Base-by-base conservation (phyloP, 2,888 invertebrate genomes). In the Cosmopolites sordidus region DNA sequence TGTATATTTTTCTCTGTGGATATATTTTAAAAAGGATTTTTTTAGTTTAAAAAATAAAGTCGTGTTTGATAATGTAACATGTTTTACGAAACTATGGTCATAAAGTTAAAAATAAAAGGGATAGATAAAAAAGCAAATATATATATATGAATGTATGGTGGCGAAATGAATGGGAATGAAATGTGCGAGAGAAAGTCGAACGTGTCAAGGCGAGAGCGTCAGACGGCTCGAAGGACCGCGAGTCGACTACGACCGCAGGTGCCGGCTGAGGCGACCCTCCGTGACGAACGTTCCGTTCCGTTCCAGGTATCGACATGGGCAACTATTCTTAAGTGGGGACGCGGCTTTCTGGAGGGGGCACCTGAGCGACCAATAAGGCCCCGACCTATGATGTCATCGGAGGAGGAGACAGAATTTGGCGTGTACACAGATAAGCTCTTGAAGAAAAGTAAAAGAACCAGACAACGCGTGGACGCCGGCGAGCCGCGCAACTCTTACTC, bases 391-490 rank as follows among this genome's bases (percentile, higher is more conserved):
- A 91, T 91, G 91, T 91, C 90, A 91, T 90, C 90, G 87, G 91
- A 90, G 87, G 91, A 91, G 89, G 90, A 91, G 87, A 87, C 88
- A 83, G 89, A 75, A 83, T 89, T 88, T 84, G 89, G 89, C 83
- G 89, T 90, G 88, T 90, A 87, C 83, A 87, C 88, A 86, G 89
- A 87, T 84, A 87, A 86, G 80, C 86, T 88, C 81, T 84, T 89
- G 83, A 90, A 89, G 87, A 89, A 89, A 84, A 85, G 87, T 79
- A 92, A 91, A 81, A 87, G 92, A 79, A 89, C 89, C 81, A 86
- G 92, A 84, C 92, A 92, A 84, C 88, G 92, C 80, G 92, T 92
- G 81, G 92, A 92, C 89, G 92, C 92, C 82, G 92, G 92, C 72
- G 92, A 93, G 82, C 89, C 89, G 78, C 87, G 92, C 79, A 92